Evolutionary conservation across 2,888 invertebrate species (phyloP), one percentile per base, ranked within the genome.

Genomic region (Tenthredo livida): DNA sequence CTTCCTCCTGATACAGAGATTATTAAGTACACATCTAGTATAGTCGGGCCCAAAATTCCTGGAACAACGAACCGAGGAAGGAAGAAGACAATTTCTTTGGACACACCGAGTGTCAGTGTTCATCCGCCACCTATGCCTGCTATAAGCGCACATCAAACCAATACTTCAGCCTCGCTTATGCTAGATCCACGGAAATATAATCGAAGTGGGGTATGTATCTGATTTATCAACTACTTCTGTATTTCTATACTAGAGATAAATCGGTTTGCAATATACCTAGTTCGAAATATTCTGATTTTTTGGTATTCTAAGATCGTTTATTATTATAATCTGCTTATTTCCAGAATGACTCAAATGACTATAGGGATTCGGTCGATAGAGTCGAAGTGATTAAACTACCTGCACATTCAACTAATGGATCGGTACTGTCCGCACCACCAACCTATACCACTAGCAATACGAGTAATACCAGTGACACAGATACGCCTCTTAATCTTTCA

Each of bases 1-100:
- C 94, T 98, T 90, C 97, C 97, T 87, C 97, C 97, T 61, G 97
- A 97, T 92, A 98, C 97, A 73, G 97, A 98, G 94, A 97, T 97
- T 88, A 97, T 98, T 92, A 97, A 97, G 94, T 97, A 97, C 93
- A 97, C 97, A 88, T 97, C 97, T 88, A 97, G 97, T 86, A 96
- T 97, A 90, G 97, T 97, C 88, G 97, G 97, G 86, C 97, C 97
- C 85, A 97, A 97, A 95, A 95, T 97, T 88, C 97, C 97, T 17
- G 97, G 97, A 86, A 96, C 97, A 87, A 97, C 97, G 88, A 97
- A 97, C 91, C 95, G 97, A 82, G 97, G 97, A 85, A 95, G 97
- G 86, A 97, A 97, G 95, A 97, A 97, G 95, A 97, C 97, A 82
- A 97, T 97, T 92, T 97, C 97, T 0, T 93, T 97, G 89, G 97